Percentiles rank a stretch among this genome's conserved stretches.
phyloP scores from a whole-genome alignment of 2,113 vertebrate species.

The Dolichotis patagonum region DNA sequence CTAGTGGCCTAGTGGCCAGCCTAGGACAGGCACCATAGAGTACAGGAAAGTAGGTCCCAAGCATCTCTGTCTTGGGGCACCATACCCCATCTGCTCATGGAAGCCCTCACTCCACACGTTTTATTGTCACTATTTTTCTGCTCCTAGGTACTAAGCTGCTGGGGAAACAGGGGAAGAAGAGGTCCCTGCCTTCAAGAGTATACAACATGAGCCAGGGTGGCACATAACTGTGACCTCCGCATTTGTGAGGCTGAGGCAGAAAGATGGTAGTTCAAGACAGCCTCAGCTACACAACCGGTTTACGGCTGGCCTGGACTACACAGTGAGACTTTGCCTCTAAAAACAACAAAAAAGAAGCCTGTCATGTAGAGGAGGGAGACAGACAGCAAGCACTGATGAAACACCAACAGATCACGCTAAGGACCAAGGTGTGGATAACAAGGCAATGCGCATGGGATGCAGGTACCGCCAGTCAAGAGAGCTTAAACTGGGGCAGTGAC shows the following conservation, averaged over 20 bases:
- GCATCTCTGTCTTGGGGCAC: accelerated
- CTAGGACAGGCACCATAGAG: not conserved
- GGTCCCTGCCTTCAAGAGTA: not conserved
- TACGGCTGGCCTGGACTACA: not conserved
- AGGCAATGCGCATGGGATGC: accelerated
- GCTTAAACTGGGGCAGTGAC: not conserved
- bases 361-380: no score
- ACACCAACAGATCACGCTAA: not conserved
- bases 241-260: not conserved
- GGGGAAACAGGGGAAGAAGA: not conserved
- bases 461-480: no score
- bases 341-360: not conserved
- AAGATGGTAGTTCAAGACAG: not conserved
- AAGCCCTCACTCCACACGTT: accelerated
- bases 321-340: not conserved
- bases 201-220: not conserved
- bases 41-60: accelerated
- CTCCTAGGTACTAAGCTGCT: not conserved
- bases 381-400: accelerated
- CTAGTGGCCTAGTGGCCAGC: no score
- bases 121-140: not conserved
- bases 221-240: not conserved
- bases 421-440: not conserved
- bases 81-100: accelerated
- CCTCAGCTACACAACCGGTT: not conserved